Evolutionary conservation across 2,888 invertebrate genomes (phyloP).

Genomic region (Dasysyrphus albostriatus): DNA sequence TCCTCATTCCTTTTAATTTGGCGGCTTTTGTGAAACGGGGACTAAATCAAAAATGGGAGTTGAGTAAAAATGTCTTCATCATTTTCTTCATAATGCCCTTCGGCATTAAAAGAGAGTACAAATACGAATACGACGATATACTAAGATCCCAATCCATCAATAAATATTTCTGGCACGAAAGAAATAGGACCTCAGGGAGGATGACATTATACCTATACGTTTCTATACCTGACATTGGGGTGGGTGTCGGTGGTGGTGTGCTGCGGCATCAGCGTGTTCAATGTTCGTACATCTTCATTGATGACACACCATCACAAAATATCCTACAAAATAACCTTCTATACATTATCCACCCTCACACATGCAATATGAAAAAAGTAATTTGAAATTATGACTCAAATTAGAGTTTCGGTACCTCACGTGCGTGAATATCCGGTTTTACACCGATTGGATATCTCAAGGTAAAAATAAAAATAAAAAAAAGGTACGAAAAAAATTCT

Average conservation of each 20-base stretch:
- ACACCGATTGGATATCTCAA: conserved; percentile 43
- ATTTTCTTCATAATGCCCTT: conserved; percentile 14
- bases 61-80: conserved; percentile 9
- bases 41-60: conserved; percentile 19
- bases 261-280: not conserved
- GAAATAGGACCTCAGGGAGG: conserved; percentile 66
- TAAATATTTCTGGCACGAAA: conserved; percentile 65
- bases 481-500: conserved; percentile 34
- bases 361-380: conserved; percentile 56
- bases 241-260: not conserved
- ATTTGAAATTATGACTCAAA: conserved; percentile 73
- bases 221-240: not conserved
- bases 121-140: not conserved
- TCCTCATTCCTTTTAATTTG: conserved; percentile 64
- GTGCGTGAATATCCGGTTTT: conserved; percentile 70
- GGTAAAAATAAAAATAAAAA: not conserved
- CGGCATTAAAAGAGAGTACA: conserved; percentile 18
- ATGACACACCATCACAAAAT: conserved; percentile 33
- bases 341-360: not conserved
- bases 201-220: not conserved
- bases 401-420: conserved; percentile 68
- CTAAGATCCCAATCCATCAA: conserved; percentile 63
- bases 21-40: conserved; percentile 50
- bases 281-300: conserved; percentile 28
- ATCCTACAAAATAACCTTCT: not conserved